Conservation (phyloP, 2,888 invertebrate species). For the Schrankia costaestrigalis region DNA sequence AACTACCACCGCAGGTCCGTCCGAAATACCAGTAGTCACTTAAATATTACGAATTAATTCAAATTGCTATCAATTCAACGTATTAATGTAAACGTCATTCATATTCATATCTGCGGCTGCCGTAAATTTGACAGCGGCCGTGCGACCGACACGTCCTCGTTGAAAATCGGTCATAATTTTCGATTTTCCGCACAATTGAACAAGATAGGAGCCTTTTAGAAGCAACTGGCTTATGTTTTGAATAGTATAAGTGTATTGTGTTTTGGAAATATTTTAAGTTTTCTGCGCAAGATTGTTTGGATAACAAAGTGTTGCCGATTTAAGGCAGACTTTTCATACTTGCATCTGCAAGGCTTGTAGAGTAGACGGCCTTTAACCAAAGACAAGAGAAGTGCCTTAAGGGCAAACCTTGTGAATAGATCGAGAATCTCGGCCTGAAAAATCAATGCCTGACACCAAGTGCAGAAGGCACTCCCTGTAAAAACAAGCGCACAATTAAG, state of each 20-base stretch:
- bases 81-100: conserved; percentile 38
- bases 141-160: conserved; percentile 53
- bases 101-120: conserved; percentile 46
- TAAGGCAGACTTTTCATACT: too few relatives aligned
- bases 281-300: too few relatives aligned
- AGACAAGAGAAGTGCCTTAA: too few relatives aligned
- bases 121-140: conserved; percentile 53
- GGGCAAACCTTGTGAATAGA: too few relatives aligned
- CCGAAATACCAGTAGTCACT: conserved; percentile 1
- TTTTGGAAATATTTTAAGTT: neutral
- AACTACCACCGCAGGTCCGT: too few relatives aligned
- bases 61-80: conserved; percentile 20
- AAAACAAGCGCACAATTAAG: too few relatives aligned
- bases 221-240: conserved; percentile 13
- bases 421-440: too few relatives aligned
- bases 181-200: conserved; percentile 75
- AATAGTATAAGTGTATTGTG: conserved; percentile 25
- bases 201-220: conserved; percentile 53
- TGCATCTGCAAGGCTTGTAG: too few relatives aligned
- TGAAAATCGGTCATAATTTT: conserved; percentile 69
- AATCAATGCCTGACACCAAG: too few relatives aligned
- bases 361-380: too few relatives aligned
- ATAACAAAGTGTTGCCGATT: too few relatives aligned
- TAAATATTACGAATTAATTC: conserved; percentile 11
- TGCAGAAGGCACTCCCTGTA: too few relatives aligned